These are phyloP conservation scores for Gila orcuttii DNA, from an alignment of 2,113 vertebrate genomes.

Conservation along the genomic window DNA sequence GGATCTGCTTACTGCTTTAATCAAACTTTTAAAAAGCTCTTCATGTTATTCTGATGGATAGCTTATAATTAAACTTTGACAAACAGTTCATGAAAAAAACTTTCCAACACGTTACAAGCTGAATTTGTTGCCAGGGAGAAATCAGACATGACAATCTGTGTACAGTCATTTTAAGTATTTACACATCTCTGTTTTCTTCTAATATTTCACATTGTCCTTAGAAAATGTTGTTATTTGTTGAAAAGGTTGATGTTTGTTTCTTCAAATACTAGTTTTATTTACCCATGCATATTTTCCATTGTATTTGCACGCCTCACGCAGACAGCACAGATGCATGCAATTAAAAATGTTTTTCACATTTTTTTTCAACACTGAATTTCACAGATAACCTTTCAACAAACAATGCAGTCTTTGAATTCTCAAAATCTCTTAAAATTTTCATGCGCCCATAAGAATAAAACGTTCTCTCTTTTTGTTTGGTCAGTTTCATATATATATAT, in stretches of 20 bases:
- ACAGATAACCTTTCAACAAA: conserved; percentile 24
- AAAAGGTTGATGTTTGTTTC: conserved; percentile 25
- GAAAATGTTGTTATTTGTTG: conserved; percentile 11
- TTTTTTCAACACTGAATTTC: conserved; percentile 27
- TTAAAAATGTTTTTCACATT: conserved; percentile 39
- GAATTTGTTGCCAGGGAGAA: not conserved
- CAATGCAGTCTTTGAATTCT: conserved; percentile 42
- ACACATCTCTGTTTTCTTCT: conserved; percentile 2
- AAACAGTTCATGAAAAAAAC: not conserved
- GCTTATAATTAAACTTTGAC: not conserved
- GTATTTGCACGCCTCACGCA: conserved; percentile 44
- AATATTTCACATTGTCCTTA: conserved; percentile 23
- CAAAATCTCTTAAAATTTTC: conserved; percentile 29
- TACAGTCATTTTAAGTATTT: not conserved
- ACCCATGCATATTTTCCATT: conserved; percentile 43
- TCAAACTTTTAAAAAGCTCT: not conserved
- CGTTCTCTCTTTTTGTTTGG: not conserved
- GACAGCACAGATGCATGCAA: conserved; percentile 46
- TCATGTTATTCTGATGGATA: not conserved
- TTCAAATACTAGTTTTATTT: conserved; percentile 41
- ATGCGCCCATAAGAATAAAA: conserved; percentile 3
- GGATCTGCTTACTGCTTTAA: not conserved
- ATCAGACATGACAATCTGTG: conserved; percentile 5
- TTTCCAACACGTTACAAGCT: not conserved
- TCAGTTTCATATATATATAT: not conserved